Conservation (phyloP, 2,888 invertebrate genomes). For the Enoplolaimus lenunculus region DNA sequence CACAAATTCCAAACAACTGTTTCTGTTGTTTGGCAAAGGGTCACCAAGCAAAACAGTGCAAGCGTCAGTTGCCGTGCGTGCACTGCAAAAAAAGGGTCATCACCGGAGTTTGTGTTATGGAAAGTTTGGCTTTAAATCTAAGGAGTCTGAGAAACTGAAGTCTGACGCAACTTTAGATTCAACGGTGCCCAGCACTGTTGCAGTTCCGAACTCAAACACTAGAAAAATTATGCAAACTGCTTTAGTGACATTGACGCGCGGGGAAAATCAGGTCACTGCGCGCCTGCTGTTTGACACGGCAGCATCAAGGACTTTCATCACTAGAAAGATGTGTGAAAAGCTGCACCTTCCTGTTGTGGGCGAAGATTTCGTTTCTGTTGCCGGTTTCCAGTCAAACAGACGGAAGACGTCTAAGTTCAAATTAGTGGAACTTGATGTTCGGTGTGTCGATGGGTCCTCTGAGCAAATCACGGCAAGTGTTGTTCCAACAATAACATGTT, state of each 20-base stretch:
- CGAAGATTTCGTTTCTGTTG: not conserved
- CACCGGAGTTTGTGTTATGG: constrained; percentile 10
- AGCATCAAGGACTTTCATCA: constrained; percentile 4
- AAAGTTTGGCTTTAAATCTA: too few relatives aligned
- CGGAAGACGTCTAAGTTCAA: not conserved
- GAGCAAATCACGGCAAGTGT: not conserved
- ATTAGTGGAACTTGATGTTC: not conserved
- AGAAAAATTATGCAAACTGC: too few relatives aligned
- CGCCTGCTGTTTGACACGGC: constrained; percentile 11
- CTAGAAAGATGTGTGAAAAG: not conserved
- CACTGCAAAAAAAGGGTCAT: not conserved
- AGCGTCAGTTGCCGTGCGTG: not conserved
- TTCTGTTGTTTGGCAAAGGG: not conserved
- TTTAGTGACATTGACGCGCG: too few relatives aligned
- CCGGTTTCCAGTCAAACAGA: not conserved
- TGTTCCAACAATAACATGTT: not conserved
- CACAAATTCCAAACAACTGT: not conserved
- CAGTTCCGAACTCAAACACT: too few relatives aligned
- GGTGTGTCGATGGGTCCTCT: not conserved
- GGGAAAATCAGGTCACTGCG: too few relatives aligned
- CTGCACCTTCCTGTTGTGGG: not conserved
- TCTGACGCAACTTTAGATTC: too few relatives aligned
- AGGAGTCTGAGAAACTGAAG: too few relatives aligned
- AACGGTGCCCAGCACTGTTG: too few relatives aligned
- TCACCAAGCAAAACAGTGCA: not conserved